A percentile compares a stretch with the other conserved stretches of the same genome.
phyloP scores from a whole-genome alignment of 2,113 vertebrate species.

The Pongo pygmaeus region DNA sequence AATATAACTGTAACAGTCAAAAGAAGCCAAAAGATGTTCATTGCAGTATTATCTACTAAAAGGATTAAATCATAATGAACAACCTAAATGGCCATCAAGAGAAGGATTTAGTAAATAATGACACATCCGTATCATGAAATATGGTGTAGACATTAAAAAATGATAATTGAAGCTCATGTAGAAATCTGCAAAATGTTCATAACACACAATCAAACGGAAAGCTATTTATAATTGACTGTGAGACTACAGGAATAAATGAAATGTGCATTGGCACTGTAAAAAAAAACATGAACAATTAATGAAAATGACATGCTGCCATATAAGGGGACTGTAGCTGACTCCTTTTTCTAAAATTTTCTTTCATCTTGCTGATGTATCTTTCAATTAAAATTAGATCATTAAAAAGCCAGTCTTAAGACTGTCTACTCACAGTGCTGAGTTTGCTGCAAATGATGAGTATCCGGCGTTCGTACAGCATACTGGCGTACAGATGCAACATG shows the following conservation, averaged over 20 bases:
- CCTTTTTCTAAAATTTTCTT: conserved; percentile 45
- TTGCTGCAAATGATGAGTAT: conserved; percentile 98
- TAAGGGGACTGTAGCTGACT: neutral
- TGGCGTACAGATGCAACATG: conserved; percentile 99
- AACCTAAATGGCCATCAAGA: neutral
- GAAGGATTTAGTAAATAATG: neutral
- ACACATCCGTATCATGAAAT: neutral
- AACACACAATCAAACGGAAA: conserved; percentile 34
- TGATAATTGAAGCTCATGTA: neutral
- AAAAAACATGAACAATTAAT: conserved; percentile 44
- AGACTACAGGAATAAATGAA: conserved; percentile 34
- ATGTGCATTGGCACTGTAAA: conserved; percentile 22
- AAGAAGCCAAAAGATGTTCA: conserved; percentile 37
- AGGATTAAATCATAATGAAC: conserved; percentile 10
- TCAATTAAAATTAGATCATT: conserved; percentile 34
- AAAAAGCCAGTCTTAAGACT: neutral
- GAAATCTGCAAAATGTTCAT: conserved; percentile 32
- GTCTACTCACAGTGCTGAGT: conserved; percentile 96
- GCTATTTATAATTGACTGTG: conserved; percentile 34
- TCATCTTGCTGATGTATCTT: neutral
- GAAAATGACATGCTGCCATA: conserved; percentile 44
- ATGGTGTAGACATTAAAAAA: neutral
- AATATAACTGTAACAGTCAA: neutral
- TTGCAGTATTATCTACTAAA: conserved; percentile 25
- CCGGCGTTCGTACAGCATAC: conserved; percentile 97